These are phyloP conservation scores for Folsomia manolachei DNA, from an alignment of 2,888 invertebrate species.

Conservation along the genomic window DNA sequence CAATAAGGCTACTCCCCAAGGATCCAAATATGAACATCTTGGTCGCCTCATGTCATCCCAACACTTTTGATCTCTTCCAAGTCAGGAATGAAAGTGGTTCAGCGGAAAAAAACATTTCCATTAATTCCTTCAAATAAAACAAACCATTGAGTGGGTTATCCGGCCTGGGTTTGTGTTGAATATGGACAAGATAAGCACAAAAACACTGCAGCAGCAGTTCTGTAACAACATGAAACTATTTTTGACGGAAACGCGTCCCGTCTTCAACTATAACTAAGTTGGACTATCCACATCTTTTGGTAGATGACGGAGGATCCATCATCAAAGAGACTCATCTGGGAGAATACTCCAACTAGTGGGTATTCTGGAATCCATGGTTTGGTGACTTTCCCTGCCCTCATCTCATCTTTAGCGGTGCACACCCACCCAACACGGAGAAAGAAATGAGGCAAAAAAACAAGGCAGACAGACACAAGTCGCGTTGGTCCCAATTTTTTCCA, in stretches of 20 bases:
- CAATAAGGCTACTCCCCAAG: background rate
- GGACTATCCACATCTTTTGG: conserved; percentile 12
- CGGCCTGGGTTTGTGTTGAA: background rate
- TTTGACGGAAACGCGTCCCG: background rate
- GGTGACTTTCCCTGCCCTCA: too few species aligned
- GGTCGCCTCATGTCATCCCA: background rate
- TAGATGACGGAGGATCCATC: conserved; percentile 23
- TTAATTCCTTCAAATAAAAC: conserved; percentile 11
- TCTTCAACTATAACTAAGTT: background rate
- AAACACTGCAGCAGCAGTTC: too few species aligned
- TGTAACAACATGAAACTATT: conserved; percentile 3
- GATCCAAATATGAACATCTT: conserved; percentile 4
- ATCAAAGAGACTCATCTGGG: conserved; percentile 18
- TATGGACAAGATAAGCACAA: too few species aligned
- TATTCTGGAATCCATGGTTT: too few species aligned
- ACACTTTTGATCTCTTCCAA: background rate
- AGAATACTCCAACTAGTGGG: too few species aligned
- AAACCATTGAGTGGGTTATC: conserved; percentile 16
- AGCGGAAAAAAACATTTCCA: conserved; percentile 9
- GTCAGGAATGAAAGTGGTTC: background rate
- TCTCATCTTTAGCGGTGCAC: too few species aligned
- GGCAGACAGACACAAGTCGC: too few species aligned
- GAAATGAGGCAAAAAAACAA: conserved; percentile 4
- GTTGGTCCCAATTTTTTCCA: background rate
- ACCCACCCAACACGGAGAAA: too few species aligned